phyloP scores from a whole-genome alignment of 2,797 vertebrate species.

The Myotis pilosus region DNA sequence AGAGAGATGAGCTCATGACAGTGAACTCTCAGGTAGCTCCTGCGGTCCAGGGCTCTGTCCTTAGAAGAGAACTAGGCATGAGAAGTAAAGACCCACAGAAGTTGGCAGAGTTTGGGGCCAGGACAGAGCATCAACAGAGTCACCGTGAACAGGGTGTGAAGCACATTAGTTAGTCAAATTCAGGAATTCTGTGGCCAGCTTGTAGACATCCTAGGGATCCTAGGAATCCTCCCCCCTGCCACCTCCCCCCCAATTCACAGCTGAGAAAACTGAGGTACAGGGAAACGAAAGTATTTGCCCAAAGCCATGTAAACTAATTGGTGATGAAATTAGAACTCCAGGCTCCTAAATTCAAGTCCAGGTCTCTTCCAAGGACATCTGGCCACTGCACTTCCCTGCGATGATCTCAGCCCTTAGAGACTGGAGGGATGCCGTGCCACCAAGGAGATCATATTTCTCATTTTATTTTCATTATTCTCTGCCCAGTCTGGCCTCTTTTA shows the following conservation, averaged over 20 bases:
- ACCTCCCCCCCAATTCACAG: not conserved
- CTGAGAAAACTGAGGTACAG: not conserved
- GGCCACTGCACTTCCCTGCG: rapidly evolving
- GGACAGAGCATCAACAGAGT: too few relatives aligned
- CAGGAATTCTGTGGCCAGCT: not conserved
- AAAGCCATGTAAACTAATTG: not conserved
- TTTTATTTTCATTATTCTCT: not conserved
- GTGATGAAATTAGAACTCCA: not conserved
- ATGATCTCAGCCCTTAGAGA: not conserved
- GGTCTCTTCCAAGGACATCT: not conserved
- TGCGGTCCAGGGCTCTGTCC: rapidly evolving
- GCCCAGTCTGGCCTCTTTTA: not conserved
- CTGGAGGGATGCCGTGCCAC: rapidly evolving
- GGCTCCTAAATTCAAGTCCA: not conserved
- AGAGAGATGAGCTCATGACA: not conserved
- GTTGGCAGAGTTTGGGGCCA: not conserved
- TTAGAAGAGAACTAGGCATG: not conserved
- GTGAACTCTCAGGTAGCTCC: not conserved
- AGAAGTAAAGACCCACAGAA: not conserved
- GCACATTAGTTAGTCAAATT: not conserved
- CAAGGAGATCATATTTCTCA: not conserved
- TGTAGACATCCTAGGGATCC: not conserved
- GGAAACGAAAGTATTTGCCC: not conserved
- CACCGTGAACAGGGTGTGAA: not conserved
- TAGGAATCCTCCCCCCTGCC: rapidly evolving